Base-by-base conservation (phyloP, 2,113 vertebrate species). In the Morone saxatilis region DNA sequence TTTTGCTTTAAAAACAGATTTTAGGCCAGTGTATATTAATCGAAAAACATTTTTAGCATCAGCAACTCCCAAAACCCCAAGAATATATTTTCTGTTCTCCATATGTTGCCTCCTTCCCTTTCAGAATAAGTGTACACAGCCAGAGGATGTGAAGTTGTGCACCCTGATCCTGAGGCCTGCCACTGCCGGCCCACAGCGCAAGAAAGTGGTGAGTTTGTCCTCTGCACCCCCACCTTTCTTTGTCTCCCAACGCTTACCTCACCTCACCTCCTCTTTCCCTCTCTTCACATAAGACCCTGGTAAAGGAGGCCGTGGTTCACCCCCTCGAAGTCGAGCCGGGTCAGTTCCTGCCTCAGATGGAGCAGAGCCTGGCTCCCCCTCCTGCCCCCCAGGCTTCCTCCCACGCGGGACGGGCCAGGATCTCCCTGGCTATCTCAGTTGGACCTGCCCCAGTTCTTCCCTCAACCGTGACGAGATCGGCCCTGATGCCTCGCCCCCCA, bases 101-200 rank as follows among this genome's bases (percentile, higher is more conserved):
- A 1, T 59, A 5, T 63, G 0, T n/a, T 48, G 6, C 41, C 17
- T 67, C 38, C 40, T 78, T 76, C 20, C 36, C 13, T 88, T 79
- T 78, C 83, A 96, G 95, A 95, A 93, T 85, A 95, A 95, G 70
- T 96, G 95, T 9, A 95, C 95, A 53, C 95, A 96, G 56, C 95
- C 95, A 36, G 95, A 96, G 63, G 95, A 96, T 68, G 94, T 96
- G 61, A 95, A 96, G 84, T 70, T 96, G 80, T 96, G 95, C 54
- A 94, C 93, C 4, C 78, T 96, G 78, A 94, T 95, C 53, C 67
- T 95, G 50, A 92, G 92, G 59, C 94, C 95, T 0, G 63, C 89
- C 45, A 76, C 91, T 2, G 88, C 86, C 0, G 91, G 78, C 12
- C 91, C 93, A 2, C 93, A 89, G 53, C 90, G 92, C 57, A 96